phyloP scores from a whole-genome alignment of 2,888 invertebrate species.

The Scaeva pyrastri region DNA sequence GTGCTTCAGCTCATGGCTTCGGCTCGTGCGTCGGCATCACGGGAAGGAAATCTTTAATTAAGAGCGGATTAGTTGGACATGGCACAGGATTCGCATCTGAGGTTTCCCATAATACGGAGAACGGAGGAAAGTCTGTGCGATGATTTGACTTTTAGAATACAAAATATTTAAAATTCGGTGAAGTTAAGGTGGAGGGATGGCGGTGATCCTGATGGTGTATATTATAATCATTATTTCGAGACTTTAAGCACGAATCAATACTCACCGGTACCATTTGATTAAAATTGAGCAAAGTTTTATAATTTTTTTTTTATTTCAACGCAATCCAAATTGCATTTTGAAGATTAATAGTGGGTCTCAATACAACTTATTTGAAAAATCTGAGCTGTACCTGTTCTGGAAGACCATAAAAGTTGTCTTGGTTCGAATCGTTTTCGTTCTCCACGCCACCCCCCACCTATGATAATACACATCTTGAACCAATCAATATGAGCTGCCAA shows the following conservation, averaged over 20 bases:
- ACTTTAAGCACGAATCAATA: too few relatives aligned
- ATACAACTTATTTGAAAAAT: neutral
- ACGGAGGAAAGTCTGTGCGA: slow-evolving; percentile 30
- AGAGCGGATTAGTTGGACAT: slow-evolving; percentile 83
- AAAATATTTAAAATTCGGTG: slow-evolving; percentile 57
- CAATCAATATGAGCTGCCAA: slow-evolving; percentile 72
- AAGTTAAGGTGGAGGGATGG: neutral
- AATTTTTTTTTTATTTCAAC: too few relatives aligned
- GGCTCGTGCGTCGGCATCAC: slow-evolving; percentile 20
- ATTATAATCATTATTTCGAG: too few relatives aligned
- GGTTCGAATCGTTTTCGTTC: neutral
- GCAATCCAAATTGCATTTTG: too few relatives aligned
- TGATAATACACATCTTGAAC: slow-evolving; percentile 12
- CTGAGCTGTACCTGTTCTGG: neutral
- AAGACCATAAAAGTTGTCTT: neutral
- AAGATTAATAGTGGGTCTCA: neutral
- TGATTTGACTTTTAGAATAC: slow-evolving; percentile 50
- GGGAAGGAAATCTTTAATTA: slow-evolving; percentile 82
- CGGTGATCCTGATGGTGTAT: too few relatives aligned
- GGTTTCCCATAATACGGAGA: slow-evolving; percentile 79
- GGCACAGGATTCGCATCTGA: slow-evolving; percentile 82
- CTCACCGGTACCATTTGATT: too few relatives aligned
- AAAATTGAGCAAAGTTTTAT: too few relatives aligned
- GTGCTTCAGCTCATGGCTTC: slow-evolving; percentile 60
- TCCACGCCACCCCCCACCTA: neutral